Percentiles rank a stretch among this genome's conserved stretches.
These are phyloP conservation scores for Aspidiotus destructor DNA, from an alignment of 2,888 invertebrate species.

Conservation along the genomic window DNA sequence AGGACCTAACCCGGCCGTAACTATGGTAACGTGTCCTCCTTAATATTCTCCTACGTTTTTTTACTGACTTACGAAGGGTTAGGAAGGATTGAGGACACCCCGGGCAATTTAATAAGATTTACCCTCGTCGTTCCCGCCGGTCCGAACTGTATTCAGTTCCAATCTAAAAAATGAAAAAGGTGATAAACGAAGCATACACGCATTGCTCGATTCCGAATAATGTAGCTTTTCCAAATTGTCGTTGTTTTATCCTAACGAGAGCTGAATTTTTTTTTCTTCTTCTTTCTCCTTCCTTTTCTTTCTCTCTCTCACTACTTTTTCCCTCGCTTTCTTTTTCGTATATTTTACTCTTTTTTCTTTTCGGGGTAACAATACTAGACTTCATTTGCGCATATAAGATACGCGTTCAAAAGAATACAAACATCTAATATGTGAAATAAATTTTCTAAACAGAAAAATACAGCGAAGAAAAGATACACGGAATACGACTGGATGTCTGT, in stretches of 20 bases:
- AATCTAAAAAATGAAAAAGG: constrained; percentile 33
- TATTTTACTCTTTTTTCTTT: neutral
- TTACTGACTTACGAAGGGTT: constrained; percentile 32
- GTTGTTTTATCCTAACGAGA: constrained; percentile 31
- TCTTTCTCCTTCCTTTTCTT: neutral
- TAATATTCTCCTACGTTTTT: constrained; percentile 31
- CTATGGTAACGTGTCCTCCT: constrained; percentile 33
- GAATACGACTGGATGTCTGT: neutral
- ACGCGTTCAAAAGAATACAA: constrained; percentile 2
- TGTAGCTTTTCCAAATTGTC: constrained; percentile 32
- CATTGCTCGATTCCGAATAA: constrained; percentile 31
- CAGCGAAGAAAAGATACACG: neutral
- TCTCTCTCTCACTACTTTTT: neutral
- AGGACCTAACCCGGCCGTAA: constrained; percentile 32
- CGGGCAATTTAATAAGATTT: constrained; percentile 33
- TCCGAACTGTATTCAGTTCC: constrained; percentile 27
- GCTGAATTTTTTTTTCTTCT: constrained; percentile 24
- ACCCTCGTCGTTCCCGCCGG: constrained; percentile 13
- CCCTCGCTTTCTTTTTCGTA: constrained; percentile 1
- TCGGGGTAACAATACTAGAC: constrained; percentile 4
- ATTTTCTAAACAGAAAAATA: neutral
- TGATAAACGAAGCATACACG: constrained; percentile 33
- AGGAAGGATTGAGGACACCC: constrained; percentile 33
- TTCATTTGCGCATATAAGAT: neutral
- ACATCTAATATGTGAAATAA: constrained; percentile 4